Evolutionary conservation across 2,797 vertebrate species (phyloP).

Genomic region (Catostomus latipinnis): DNA sequence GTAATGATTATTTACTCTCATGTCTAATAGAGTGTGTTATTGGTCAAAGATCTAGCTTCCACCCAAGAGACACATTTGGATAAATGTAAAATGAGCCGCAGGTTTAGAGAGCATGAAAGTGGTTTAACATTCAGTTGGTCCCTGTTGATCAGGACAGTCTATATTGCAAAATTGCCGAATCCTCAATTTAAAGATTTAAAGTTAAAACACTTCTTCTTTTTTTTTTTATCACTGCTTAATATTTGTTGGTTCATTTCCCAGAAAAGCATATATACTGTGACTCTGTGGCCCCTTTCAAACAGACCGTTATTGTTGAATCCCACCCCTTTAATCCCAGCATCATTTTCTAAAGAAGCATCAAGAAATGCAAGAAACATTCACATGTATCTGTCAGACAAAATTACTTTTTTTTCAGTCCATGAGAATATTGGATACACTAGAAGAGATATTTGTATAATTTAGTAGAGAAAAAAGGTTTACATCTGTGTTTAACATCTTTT

Average conservation of each 20-base stretch:
- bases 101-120: constrained; percentile 60
- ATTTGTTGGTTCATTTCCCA: too few relatives aligned
- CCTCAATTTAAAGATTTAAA: constrained; percentile 44
- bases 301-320: constrained; percentile 15
- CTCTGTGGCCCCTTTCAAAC: too few relatives aligned
- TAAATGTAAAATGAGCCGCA: constrained; percentile 61
- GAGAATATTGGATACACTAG: not conserved
- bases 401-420: too few relatives aligned
- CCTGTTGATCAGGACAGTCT: constrained; percentile 75
- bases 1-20: constrained; percentile 26
- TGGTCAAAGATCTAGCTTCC: constrained; percentile 58
- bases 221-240: too few relatives aligned
- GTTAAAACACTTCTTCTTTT: not conserved
- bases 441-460: constrained; percentile 6
- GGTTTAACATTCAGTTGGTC: constrained; percentile 80
- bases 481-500: too few relatives aligned
- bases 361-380: constrained; percentile 25
- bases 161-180: constrained; percentile 73
- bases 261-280: too few relatives aligned
- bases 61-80: constrained; percentile 56
- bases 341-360: constrained; percentile 69
- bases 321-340: constrained; percentile 49
- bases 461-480: constrained; percentile 39
- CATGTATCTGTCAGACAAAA: constrained; percentile 50
- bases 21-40: constrained; percentile 24